Percentiles rank a stretch among this genome's conserved stretches.
Evolutionary conservation across 2,797 vertebrate genomes (phyloP).

Genomic region (Gymnothorax javanicus): DNA sequence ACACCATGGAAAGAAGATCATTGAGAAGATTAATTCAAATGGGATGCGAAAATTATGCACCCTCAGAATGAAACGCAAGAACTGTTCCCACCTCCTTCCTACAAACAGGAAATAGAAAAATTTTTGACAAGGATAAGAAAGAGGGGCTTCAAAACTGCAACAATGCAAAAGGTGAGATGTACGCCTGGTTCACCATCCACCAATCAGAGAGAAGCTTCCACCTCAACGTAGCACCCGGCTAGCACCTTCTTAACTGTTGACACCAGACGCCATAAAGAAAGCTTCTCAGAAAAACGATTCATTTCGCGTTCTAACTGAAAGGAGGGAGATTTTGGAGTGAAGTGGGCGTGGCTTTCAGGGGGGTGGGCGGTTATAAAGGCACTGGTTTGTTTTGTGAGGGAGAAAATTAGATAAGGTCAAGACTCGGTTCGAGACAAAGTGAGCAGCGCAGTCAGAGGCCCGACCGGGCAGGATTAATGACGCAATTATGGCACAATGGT

Average conservation of each 20-base stretch:
- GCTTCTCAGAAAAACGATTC: background rate
- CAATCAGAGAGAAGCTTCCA: background rate
- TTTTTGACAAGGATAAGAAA: no score
- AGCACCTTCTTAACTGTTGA: background rate
- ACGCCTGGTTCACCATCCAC: no score
- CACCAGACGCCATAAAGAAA: background rate
- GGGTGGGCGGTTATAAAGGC: background rate
- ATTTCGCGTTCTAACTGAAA: background rate
- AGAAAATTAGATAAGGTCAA: slow-evolving; percentile 12
- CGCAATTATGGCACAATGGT: slow-evolving; percentile 10
- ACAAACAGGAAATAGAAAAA: no score
- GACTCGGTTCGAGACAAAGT: background rate
- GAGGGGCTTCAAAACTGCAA: no score
- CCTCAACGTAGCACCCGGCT: background rate
- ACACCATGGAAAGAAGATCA: no score
- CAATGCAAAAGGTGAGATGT: background rate
- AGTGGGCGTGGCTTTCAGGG: no score
- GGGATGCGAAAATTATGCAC: no score
- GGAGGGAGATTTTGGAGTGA: no score
- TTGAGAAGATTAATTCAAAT: no score
- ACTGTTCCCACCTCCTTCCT: no score
- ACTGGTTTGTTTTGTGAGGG: background rate
- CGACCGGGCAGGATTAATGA: slow-evolving; percentile 1
- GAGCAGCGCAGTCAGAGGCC: background rate
- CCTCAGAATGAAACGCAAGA: no score